Percentiles rank a stretch among this genome's conserved stretches.
phyloP scores from a whole-genome alignment of 2,113 vertebrate genomes.

The Labeo rohita region DNA sequence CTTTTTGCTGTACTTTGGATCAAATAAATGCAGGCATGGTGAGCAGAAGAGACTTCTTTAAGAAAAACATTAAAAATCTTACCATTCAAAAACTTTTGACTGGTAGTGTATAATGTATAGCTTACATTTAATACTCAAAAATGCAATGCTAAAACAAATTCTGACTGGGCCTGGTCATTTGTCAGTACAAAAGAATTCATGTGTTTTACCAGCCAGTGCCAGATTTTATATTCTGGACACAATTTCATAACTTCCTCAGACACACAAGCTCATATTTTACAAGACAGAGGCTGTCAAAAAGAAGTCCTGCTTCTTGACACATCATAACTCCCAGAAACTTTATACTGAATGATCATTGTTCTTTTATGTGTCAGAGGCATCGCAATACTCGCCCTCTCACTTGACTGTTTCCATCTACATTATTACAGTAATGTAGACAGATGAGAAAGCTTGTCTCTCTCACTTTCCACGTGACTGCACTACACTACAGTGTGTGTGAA shows the following conservation, averaged over 20 bases:
- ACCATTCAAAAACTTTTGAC: too few relatives aligned
- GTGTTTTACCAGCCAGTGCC: background rate
- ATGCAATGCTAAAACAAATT: background rate
- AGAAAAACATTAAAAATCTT: too few relatives aligned
- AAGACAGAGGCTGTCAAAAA: slow-evolving; percentile 12
- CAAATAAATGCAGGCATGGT: too few relatives aligned
- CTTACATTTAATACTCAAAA: background rate
- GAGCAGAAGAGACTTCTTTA: too few relatives aligned
- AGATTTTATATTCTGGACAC: slow-evolving; percentile 13
- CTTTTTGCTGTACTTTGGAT: too few relatives aligned
- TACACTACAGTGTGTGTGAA: background rate
- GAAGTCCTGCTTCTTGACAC: slow-evolving; percentile 8
- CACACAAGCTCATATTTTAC: background rate
- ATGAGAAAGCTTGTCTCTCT: slow-evolving; percentile 23
- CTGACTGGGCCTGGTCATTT: background rate
- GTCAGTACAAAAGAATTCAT: background rate
- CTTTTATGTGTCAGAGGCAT: slow-evolving; percentile 18
- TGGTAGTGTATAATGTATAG: background rate
- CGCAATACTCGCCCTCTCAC: slow-evolving; percentile 18
- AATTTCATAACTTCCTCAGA: slow-evolving; percentile 13
- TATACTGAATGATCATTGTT: slow-evolving; percentile 44
- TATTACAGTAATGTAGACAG: slow-evolving; percentile 22
- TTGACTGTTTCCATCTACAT: slow-evolving; percentile 5
- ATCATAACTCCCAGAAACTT: slow-evolving; percentile 2
- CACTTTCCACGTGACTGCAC: background rate